Base-by-base conservation (phyloP, 2,797 vertebrate species). In the Ceyx erithaca region DNA sequence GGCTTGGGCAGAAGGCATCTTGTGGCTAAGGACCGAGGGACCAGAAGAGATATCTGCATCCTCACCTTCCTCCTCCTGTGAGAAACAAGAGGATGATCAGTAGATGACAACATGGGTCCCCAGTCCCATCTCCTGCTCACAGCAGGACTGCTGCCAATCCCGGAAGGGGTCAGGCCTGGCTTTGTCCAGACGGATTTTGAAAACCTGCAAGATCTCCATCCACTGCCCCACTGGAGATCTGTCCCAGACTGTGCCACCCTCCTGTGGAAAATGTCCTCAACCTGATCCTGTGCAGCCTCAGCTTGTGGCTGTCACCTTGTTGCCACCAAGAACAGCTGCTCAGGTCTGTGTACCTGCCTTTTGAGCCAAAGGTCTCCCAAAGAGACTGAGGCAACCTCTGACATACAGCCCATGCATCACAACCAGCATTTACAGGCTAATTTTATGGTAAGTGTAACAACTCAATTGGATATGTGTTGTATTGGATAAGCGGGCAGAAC, bases 61-160 rank as follows among this genome's bases (percentile, higher is more conserved):
- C 28, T 99, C 98, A 1, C 98, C 99, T 97, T 99, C 99, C 93
- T 99, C 99, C 91, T 99, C 99, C 99, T 99, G 94, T 37, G 93
- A 54, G 62, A 85, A 87, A 80, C 30, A 66, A 1, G 1, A 57
- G 33, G 30, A 52, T 18, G 35, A 45, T 92, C 76, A 93, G 57
- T 33, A n/a, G 76, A 54, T 2, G 59, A 41, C 40, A 87, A 21
- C 0, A 2, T 28, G 14, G 40, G 31, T 46, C n/a, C 48, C 20
- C 9, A 57, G 22, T 45, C 20, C 25, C 40, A 73, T 18, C 15
- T 35, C 40, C 75, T 1, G 3, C 63, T 51, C 3, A 0, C 33
- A 68, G 59, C 45, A 76, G 15, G 25, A 31, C 28, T 62, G 58
- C 31, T 43, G 63, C 33, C 66, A 73, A 14, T 15, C 17, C 59